Evolutionary conservation across 2,888 invertebrate genomes (phyloP).

Genomic region (Dasypolia templi): DNA sequence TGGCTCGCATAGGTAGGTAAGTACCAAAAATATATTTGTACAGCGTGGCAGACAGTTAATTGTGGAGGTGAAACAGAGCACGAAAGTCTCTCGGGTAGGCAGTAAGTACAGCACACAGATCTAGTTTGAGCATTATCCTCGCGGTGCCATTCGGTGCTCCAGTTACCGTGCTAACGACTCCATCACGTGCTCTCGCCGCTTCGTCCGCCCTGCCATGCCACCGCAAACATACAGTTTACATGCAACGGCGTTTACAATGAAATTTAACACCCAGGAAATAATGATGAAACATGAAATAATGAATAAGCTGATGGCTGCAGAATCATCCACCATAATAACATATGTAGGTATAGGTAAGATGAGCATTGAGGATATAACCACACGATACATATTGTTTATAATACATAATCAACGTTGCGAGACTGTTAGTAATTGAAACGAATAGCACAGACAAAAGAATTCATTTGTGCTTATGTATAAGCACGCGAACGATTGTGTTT

Average conservation of each 20-base stretch:
- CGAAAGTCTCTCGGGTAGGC: constrained; percentile 73
- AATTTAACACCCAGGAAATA: not conserved
- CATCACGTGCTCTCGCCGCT: constrained; percentile 64
- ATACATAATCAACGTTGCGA: constrained; percentile 46
- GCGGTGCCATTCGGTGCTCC: constrained; percentile 73
- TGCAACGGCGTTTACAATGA: not conserved
- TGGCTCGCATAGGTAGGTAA: constrained; percentile 25
- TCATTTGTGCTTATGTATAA: constrained; percentile 69
- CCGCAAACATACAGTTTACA: constrained; percentile 38
- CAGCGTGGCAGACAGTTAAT: constrained; percentile 65
- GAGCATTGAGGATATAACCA: constrained; percentile 40
- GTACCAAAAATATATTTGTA: constrained; percentile 44
- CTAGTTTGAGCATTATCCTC: constrained; percentile 78
- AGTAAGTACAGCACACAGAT: constrained; percentile 62
- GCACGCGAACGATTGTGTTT: constrained; percentile 77
- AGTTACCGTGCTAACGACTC: constrained; percentile 78
- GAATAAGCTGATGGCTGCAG: not conserved
- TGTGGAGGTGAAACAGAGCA: constrained; percentile 85
- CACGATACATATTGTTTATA: constrained; percentile 35
- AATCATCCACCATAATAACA: not conserved
- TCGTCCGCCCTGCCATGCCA: constrained; percentile 21
- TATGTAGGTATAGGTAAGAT: constrained; percentile 16
- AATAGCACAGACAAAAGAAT: constrained; percentile 62
- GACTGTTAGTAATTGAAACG: constrained; percentile 60
- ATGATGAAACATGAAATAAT: not conserved